phyloP scores from a whole-genome alignment of 2,113 vertebrate species.

The Austrofundulus limnaeus region DNA sequence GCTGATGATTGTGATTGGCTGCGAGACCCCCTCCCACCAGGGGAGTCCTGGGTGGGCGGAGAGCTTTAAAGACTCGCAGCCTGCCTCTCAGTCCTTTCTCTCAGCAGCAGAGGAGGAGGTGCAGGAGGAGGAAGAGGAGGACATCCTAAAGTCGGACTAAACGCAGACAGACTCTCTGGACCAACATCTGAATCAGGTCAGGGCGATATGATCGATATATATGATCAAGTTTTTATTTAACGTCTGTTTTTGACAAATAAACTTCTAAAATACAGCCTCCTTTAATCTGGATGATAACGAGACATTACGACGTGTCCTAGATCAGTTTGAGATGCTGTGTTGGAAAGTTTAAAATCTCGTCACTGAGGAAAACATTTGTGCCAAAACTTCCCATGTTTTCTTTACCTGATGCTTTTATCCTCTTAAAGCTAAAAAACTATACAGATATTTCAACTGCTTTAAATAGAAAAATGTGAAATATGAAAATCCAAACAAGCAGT shows the following conservation, averaged over 20 bases:
- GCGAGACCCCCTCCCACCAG: neutral
- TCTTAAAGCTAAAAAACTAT: slow-evolving; percentile 9
- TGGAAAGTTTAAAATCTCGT: slow-evolving; percentile 1
- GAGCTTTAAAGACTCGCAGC: slow-evolving; percentile 45
- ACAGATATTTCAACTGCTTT: slow-evolving; percentile 17
- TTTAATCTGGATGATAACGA: neutral
- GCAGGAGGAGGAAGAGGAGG: slow-evolving; percentile 17
- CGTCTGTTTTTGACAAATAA: neutral
- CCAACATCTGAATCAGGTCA: slow-evolving; percentile 47
- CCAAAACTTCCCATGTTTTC: slow-evolving; percentile 25
- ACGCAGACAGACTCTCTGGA: slow-evolving; percentile 1
- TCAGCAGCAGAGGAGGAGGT: slow-evolving; percentile 14
- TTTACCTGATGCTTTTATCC: slow-evolving; percentile 4
- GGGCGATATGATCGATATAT: neutral
- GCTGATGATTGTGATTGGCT: slow-evolving; percentile 64
- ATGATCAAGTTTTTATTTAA: too few relatives aligned
- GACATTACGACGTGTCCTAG: neutral
- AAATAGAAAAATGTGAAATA: neutral
- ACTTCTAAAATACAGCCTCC: neutral
- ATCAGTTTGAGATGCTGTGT: neutral
- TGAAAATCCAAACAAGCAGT: too few relatives aligned
- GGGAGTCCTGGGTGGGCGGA: slow-evolving; percentile 54
- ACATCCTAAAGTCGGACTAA: slow-evolving; percentile 37
- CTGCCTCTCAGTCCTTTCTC: slow-evolving; percentile 31
- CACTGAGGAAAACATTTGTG: neutral